Evolutionary conservation across 2,888 invertebrate species (phyloP).

Genomic region (Stenolophus ochropezus): DNA sequence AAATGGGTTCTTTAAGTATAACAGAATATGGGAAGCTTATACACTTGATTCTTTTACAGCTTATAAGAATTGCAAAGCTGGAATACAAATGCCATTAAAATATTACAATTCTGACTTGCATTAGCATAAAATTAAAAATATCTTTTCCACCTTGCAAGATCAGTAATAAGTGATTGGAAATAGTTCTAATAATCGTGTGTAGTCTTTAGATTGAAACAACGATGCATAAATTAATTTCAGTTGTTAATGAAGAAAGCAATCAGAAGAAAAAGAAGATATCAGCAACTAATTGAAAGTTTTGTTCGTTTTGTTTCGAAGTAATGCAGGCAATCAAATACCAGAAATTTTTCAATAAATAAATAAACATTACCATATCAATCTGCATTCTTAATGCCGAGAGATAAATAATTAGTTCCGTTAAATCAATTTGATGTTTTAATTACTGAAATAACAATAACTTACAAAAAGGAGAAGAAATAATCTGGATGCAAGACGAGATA

Average conservation of each 20-base stretch:
- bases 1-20: constrained; percentile 11
- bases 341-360: constrained; percentile 27
- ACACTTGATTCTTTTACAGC: not conserved
- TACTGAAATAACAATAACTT: constrained; percentile 20
- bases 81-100: not conserved
- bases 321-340: not conserved
- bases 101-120: not conserved
- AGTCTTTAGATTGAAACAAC: no score
- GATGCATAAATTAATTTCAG: not conserved
- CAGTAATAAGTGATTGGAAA: no score
- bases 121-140: not conserved
- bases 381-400: constrained; percentile 8
- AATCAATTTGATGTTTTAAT: constrained; percentile 44
- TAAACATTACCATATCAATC: constrained; percentile 44
- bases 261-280: not conserved
- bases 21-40: not conserved
- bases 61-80: not conserved
- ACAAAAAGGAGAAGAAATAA: constrained; percentile 22
- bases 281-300: not conserved
- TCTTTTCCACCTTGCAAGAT: no score
- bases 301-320: not conserved
- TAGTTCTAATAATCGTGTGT: no score
- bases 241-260: constrained; percentile 14
- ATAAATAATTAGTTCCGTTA: constrained; percentile 18
- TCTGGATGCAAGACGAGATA: constrained; percentile 39